phyloP scores from a whole-genome alignment of 2,797 vertebrate genomes.

The Astyanax mexicanus region DNA sequence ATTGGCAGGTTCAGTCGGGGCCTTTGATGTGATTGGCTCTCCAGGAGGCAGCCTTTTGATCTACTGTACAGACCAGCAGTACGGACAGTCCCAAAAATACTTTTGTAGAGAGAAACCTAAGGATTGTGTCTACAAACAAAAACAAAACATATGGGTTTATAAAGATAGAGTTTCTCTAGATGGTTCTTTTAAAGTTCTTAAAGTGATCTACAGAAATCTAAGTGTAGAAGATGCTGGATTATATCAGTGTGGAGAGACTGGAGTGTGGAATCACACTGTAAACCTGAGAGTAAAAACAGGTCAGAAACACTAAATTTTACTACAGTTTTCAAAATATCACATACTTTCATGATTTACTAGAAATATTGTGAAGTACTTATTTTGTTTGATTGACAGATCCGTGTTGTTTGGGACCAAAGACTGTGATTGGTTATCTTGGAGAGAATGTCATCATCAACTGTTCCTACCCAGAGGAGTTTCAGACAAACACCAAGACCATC shows the following conservation, averaged over 20 bases:
- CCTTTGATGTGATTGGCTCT: not conserved
- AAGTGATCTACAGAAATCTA: slow-evolving; percentile 27
- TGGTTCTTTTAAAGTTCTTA: not conserved
- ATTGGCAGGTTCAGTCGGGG: not conserved
- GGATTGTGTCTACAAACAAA: not conserved
- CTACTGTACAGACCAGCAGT: not conserved
- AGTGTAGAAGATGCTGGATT: not conserved
- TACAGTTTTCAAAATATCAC: no score
- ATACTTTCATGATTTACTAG: no score
- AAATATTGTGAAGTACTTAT: no score
- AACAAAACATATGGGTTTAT: not conserved
- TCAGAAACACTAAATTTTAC: no score
- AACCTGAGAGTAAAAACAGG: not conserved
- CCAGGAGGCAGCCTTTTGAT: not conserved
- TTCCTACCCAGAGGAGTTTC: not conserved
- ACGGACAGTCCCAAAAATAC: not conserved
- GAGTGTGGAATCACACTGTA: not conserved
- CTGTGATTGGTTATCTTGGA: not conserved
- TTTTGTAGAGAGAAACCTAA: no score
- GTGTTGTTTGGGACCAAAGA: not conserved
- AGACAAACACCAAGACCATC: not conserved
- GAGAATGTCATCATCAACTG: not conserved
- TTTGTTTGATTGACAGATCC: not conserved
- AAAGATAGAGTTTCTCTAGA: not conserved
- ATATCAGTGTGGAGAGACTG: not conserved